These are phyloP conservation scores for Zosterops lateralis DNA, from an alignment of 2,113 vertebrate species.

Conservation along the genomic window DNA sequence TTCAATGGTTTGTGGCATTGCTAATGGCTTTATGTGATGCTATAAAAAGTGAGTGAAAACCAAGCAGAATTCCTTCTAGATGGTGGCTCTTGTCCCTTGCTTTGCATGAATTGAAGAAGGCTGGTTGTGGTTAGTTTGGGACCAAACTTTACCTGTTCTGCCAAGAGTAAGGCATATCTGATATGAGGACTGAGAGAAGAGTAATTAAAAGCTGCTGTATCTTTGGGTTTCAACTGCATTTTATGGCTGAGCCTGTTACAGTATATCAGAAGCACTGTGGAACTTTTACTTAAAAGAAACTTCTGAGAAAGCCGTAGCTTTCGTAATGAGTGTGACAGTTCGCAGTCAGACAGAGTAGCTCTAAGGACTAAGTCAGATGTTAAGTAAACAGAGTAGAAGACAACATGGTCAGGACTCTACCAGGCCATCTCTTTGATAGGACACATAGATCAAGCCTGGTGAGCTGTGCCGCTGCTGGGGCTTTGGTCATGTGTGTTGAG, in stretches of 20 bases:
- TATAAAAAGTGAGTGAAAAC: neutral
- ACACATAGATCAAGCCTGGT: accelerated
- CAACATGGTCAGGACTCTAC: accelerated
- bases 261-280: accelerated
- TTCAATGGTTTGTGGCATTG: neutral
- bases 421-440: neutral
- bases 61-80: neutral
- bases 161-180: neutral
- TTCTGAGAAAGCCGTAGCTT: neutral
- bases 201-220: neutral
- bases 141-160: neutral
- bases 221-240: neutral
- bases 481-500: neutral
- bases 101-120: neutral
- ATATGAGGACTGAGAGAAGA: neutral
- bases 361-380: neutral
- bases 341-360: neutral
- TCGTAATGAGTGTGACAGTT: neutral
- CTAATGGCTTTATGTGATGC: neutral
- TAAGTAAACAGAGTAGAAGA: neutral
- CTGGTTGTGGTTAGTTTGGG: neutral
- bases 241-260: neutral
- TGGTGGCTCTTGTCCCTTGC: neutral
- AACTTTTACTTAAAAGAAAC: neutral
- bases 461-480: accelerated